phyloP scores from a whole-genome alignment of 1,140 invertebrate genomes.

The Harlomillsia oculata region DNA sequence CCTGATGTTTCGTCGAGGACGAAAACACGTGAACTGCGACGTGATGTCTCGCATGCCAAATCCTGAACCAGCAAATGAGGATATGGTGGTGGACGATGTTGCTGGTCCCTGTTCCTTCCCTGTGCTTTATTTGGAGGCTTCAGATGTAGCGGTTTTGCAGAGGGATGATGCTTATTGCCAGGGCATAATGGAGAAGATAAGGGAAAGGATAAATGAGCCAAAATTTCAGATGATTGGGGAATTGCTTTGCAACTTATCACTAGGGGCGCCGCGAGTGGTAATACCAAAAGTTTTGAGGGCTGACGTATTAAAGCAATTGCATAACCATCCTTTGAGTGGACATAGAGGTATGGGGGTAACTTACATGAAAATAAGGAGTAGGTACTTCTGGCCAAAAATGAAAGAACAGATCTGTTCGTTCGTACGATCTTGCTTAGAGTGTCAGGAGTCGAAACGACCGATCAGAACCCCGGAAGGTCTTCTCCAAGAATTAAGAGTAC shows the following conservation, averaged over 20 bases:
- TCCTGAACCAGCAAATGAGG: too few relatives aligned
- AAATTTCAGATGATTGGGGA: neutral
- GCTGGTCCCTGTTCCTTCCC: neutral
- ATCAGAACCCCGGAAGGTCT: too few relatives aligned
- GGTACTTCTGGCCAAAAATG: too few relatives aligned
- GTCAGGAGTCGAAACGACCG: too few relatives aligned
- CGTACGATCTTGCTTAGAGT: too few relatives aligned
- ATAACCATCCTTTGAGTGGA: neutral
- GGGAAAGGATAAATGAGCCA: neutral
- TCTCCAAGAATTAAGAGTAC: too few relatives aligned
- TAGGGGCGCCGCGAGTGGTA: neutral
- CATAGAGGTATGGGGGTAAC: neutral
- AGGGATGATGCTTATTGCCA: neutral
- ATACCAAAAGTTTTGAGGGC: neutral
- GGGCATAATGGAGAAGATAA: neutral
- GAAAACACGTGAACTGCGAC: too few relatives aligned
- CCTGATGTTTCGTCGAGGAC: neutral
- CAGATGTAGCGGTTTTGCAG: neutral
- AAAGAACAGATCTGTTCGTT: too few relatives aligned
- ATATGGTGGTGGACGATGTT: too few relatives aligned
- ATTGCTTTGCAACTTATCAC: neutral
- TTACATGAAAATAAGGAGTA: neutral
- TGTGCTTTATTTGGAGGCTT: neutral
- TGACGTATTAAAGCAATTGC: neutral
- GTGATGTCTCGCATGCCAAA: too few relatives aligned